These are phyloP conservation scores for Conus betulinus DNA, from an alignment of 1,140 invertebrate genomes.

Conservation along the genomic window DNA sequence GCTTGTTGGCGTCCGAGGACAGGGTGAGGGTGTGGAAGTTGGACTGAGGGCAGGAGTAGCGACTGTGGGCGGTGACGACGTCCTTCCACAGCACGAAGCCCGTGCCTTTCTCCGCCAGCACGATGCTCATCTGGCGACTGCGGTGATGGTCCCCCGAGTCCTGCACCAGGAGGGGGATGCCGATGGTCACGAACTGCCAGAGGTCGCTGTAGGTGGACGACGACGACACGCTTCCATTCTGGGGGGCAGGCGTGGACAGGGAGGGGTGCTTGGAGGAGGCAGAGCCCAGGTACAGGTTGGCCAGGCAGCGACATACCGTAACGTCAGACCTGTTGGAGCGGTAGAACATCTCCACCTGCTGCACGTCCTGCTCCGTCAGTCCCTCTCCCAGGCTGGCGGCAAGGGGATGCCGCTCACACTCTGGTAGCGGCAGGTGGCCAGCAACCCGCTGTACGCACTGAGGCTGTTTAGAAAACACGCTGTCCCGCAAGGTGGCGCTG, in stretches of 20 bases:
- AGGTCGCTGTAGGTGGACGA: constrained; percentile 64
- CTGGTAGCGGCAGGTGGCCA: constrained; percentile 1
- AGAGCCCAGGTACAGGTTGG: constrained; percentile 83
- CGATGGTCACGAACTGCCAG: constrained; percentile 87
- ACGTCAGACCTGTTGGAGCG: constrained; percentile 87
- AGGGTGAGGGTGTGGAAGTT: constrained; percentile 90
- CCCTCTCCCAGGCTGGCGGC: constrained; percentile 52
- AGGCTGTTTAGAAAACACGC: neutral
- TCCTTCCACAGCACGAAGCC: constrained; percentile 91
- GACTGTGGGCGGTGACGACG: constrained; percentile 82
- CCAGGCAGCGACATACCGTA: constrained; percentile 87
- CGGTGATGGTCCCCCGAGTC: constrained; percentile 83
- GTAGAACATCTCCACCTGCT: constrained; percentile 88
- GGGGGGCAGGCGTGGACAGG: neutral
- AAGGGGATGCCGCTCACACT: constrained; percentile 23
- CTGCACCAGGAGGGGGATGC: constrained; percentile 87
- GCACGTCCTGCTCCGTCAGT: constrained; percentile 83
- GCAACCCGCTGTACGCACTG: neutral
- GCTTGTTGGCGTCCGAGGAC: constrained; percentile 80
- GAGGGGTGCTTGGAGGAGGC: constrained; percentile 38
- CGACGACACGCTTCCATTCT: neutral
- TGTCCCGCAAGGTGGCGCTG: neutral
- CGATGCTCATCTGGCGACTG: constrained; percentile 84
- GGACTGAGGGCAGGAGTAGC: constrained; percentile 79
- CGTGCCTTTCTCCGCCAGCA: constrained; percentile 88